phyloP scores from a whole-genome alignment of 2,888 invertebrate species.

The Acanthococcus lagerstroemiae region DNA sequence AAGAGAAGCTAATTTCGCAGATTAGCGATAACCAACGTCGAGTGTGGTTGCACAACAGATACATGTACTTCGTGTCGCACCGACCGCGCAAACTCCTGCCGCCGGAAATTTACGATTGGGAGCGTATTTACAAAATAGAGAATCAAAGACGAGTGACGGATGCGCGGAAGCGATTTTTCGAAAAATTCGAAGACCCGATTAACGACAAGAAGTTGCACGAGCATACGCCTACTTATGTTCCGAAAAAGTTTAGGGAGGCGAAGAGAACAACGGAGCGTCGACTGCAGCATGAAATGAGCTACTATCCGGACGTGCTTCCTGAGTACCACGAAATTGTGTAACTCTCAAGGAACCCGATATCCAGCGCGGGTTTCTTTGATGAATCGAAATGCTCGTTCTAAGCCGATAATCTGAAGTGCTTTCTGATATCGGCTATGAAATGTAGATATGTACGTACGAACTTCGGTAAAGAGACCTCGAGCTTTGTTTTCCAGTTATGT shows the following conservation, averaged over 20 bases:
- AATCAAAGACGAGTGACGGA: conserved; percentile 59
- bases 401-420: no score
- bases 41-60: conserved; percentile 57
- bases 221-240: conserved; percentile 58
- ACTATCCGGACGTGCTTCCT: conserved; percentile 37
- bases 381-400: no score
- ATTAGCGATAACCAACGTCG: conserved; percentile 57
- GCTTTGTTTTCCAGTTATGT: no score
- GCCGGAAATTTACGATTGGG: conserved; percentile 72
- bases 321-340: conserved; percentile 24
- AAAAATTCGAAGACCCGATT: conserved; percentile 53
- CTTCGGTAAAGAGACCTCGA: no score
- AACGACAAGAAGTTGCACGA: conserved; percentile 54
- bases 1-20: conserved; percentile 52
- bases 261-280: conserved; percentile 54
- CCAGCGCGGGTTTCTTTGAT: no score
- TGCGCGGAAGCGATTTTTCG: conserved; percentile 58
- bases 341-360: no score
- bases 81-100: conserved; percentile 39
- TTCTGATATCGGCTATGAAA: no score
- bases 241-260: conserved; percentile 53
- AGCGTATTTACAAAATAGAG: conserved; percentile 63
- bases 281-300: conserved; percentile 47
- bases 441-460: no score
- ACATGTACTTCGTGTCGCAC: conserved; percentile 46